Evolutionary conservation across 30 jellyfish, hydroid and myxozoan species (phyloP), one percentile per base, ranked within the genome.

Genomic region (Nemopilema nomurai): DNA sequence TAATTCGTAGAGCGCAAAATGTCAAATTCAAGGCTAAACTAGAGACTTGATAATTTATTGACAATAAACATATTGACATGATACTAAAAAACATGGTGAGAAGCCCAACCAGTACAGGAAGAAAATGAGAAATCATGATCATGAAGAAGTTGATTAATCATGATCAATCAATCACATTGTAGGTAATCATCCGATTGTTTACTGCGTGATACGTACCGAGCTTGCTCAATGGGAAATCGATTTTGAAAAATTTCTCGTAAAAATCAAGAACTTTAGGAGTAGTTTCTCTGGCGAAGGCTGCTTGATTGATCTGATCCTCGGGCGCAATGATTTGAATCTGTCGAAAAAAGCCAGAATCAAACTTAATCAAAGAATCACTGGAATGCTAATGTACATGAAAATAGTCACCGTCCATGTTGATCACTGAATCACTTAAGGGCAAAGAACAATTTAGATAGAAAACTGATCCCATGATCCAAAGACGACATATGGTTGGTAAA

Each of bases 281-380:
- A 0, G 93, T 87, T 28, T 95, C 85, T 4, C 71, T 85, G 32
- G 99, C 99, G 64, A 94, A 89, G 3, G 67, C 81, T 0, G 99
- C 92, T 77, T 94, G 99, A 49, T 79, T 93, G n/a, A 95, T 87
- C 69, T 90, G 97, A 21, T 95, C 97, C 33, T 82, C 87, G 1
- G 99, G 99, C 1, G 97, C 97, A 90, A 97, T 71, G 50, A 95
- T 97, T 17, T 83, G 86, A 28, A 94, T 96, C 99, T 94, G 62
- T 25, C 41, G 85, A 23, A 29, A 49, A 53, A 53, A 28, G 31
- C n/a, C 1, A 9, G 50, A 25, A 69, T 66, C 65, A 79, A 6
- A 41, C 6, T 13, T 41, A 41, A 41, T 41, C 9, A 41, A 41
- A 6, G 13, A 3, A 41, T 41, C 57, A 41, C 9, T 41, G 6